These are phyloP conservation scores for Smutsia gigantea DNA, from an alignment of 2,797 vertebrate species.

Conservation along the genomic window DNA sequence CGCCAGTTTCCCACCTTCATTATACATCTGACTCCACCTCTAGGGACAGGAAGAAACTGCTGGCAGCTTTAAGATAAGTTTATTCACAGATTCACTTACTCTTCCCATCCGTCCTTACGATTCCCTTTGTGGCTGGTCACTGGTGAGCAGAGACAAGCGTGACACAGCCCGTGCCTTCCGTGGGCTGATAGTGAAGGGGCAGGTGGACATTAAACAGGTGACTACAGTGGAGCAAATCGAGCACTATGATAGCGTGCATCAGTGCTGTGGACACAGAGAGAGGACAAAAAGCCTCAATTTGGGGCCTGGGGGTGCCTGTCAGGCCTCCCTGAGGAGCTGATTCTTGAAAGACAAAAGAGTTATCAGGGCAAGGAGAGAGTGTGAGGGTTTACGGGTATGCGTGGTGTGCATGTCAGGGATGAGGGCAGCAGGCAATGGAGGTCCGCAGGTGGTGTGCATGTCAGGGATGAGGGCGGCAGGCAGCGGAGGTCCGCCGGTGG, in stretches of 20 bases:
- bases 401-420: not conserved
- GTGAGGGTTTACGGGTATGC: not conserved
- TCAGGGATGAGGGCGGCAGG: too few species aligned
- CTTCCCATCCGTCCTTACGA: not conserved
- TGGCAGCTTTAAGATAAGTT: not conserved
- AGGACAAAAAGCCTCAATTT: not conserved
- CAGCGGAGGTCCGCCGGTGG: too few species aligned
- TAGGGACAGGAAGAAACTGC: not conserved
- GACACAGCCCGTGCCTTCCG: not conserved
- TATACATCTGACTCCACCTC: not conserved
- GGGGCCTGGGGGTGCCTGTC: not conserved
- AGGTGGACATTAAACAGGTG: not conserved
- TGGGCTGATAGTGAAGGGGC: not conserved
- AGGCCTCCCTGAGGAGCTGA: not conserved
- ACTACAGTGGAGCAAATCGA: not conserved
- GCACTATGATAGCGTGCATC: not conserved
- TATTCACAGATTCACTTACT: not conserved
- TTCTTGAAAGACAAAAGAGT: not conserved
- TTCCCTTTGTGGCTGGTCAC: not conserved
- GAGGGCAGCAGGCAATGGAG: not conserved
- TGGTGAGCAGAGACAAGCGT: not conserved
- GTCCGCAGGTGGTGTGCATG: too few species aligned
- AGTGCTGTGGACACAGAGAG: not conserved
- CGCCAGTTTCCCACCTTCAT: not conserved
- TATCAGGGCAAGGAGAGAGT: not conserved